Evolutionary conservation across 2,888 invertebrate genomes (phyloP).

Genomic region (Drosophila colorata): DNA sequence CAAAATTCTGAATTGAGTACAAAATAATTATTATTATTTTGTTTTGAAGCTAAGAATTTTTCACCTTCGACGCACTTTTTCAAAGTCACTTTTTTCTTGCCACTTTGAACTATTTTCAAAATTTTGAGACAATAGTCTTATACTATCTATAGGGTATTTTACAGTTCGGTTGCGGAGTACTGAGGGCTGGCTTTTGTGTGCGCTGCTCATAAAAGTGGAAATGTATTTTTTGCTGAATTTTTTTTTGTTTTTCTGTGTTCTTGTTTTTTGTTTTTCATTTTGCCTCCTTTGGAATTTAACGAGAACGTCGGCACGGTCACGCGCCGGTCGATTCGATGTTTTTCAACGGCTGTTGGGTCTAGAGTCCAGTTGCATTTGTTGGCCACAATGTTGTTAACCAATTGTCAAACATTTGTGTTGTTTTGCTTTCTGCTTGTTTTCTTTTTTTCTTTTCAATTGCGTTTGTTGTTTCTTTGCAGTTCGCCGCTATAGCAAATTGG

Average conservation of each 20-base stretch:
- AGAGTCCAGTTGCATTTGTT: conserved; percentile 25
- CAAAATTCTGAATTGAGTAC: no score
- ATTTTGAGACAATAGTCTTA: neutral
- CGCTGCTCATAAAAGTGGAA: neutral
- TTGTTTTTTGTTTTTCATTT: conserved; percentile 1
- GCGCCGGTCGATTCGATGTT: conserved; percentile 6
- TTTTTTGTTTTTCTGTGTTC: neutral
- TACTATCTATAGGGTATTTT: conserved; percentile 2
- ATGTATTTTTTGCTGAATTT: neutral
- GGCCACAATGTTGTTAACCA: conserved; percentile 45
- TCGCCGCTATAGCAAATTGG: neutral
- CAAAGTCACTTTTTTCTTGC: no score
- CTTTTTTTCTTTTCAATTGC: conserved; percentile 20
- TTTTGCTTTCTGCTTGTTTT: conserved; percentile 21
- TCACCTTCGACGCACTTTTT: no score
- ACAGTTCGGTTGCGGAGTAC: no score
- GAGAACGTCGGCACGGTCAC: conserved; percentile 8
- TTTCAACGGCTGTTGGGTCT: conserved; percentile 6
- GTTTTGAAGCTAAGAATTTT: no score
- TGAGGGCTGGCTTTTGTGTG: neutral
- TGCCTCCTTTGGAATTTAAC: conserved; percentile 8
- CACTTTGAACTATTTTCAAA: neutral
- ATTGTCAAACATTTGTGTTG: conserved; percentile 31
- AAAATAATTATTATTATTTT: no score
- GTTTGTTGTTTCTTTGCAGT: neutral